Conservation (phyloP, 2,888 invertebrate species). For the Sesia bembeciformis region DNA sequence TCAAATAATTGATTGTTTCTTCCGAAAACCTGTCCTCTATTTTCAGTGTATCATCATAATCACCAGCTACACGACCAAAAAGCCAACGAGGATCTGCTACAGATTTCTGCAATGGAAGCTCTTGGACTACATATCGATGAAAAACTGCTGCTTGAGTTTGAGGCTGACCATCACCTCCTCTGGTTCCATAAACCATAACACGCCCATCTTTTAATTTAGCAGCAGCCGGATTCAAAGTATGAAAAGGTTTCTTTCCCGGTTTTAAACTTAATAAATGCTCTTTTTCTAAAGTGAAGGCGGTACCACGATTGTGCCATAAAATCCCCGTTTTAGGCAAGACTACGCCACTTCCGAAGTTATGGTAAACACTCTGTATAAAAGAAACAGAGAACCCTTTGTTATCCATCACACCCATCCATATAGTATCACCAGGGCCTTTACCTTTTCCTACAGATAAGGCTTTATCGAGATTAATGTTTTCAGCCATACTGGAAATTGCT, state of each 20-base stretch:
- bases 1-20: slow-evolving; percentile 39
- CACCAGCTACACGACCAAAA: slow-evolving; percentile 33
- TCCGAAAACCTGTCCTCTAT: slow-evolving; percentile 45
- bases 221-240: slow-evolving; percentile 55
- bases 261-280: slow-evolving; percentile 34
- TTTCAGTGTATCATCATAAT: slow-evolving; percentile 23
- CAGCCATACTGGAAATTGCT: slow-evolving; percentile 35
- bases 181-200: slow-evolving; percentile 50
- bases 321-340: slow-evolving; percentile 56
- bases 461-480: slow-evolving; percentile 28
- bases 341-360: slow-evolving; percentile 48
- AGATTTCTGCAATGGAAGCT: slow-evolving; percentile 34
- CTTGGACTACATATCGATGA: slow-evolving; percentile 55
- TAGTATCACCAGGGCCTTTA: slow-evolving; percentile 50
- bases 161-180: slow-evolving; percentile 59
- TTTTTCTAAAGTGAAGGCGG: slow-evolving; percentile 35
- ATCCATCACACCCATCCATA: slow-evolving; percentile 65
- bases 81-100: slow-evolving; percentile 52
- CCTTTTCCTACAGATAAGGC: slow-evolving; percentile 25
- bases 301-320: slow-evolving; percentile 57
- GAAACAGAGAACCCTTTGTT: slow-evolving; percentile 58
- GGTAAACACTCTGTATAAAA: slow-evolving; percentile 57
- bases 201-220: slow-evolving; percentile 55
- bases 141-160: slow-evolving; percentile 63
- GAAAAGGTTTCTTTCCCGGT: slow-evolving; percentile 58